Evolutionary conservation across 2,888 invertebrate species (phyloP), one percentile per base, ranked within the genome.

Genomic region (Megaustenia siamemsis): DNA sequence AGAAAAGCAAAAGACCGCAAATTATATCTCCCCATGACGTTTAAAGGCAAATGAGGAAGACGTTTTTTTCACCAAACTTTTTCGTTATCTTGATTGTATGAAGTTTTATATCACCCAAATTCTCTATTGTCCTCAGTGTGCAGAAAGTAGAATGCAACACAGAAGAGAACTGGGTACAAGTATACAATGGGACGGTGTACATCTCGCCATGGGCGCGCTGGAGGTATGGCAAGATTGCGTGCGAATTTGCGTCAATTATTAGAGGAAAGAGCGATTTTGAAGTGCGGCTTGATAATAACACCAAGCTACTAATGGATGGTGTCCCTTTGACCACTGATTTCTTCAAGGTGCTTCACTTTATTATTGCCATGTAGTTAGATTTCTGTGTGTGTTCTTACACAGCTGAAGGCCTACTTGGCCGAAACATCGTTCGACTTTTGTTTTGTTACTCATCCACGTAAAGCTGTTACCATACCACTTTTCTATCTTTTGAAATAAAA

Each of bases 81-180:
- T n/a, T n/a, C n/a, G n/a, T n/a, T n/a, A n/a, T n/a, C n/a, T n/a
- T n/a, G n/a, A n/a, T n/a, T n/a, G n/a, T n/a, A n/a, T n/a, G n/a
- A n/a, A n/a, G n/a, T n/a, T n/a, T n/a, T n/a, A n/a, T n/a, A n/a
- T n/a, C n/a, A n/a, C n/a, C n/a, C n/a, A n/a, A n/a, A n/a, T n/a
- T n/a, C n/a, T n/a, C n/a, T n/a, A n/a, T n/a, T n/a, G n/a, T 43
- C 40, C 49, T 5, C 66, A 83, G 63, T 2, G 77, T 56, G 78
- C 15, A 96, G 0, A 95, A 95, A 0, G 94, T 97, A 3, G 94
- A 95, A 24, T 98, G 98, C 92, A 95, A 95, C 21, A 85, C 89
- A 1, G 95, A 94, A 60, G 89, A 92, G 49, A 96, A 97, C 92
- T 98, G 98, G 98, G 97, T 97, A 1, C 95, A 95, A 89, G 96